Evolutionary conservation across 2,888 invertebrate genomes (phyloP).

Genomic region (Himalopsyche anomala): DNA sequence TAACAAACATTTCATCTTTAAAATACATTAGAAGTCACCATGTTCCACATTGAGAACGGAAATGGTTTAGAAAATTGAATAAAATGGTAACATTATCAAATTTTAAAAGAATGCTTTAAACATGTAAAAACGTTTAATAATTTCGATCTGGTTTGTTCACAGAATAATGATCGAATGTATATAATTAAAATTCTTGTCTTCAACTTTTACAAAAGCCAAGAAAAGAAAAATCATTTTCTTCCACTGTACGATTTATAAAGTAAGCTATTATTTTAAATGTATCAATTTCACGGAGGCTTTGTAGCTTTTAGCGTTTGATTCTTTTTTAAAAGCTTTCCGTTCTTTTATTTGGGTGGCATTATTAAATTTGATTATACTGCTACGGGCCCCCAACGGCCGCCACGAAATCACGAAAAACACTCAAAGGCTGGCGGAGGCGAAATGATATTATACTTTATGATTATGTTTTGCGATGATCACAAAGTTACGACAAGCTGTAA

Average conservation of each 20-base stretch:
- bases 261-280: slow-evolving; percentile 23
- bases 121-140: too few relatives aligned
- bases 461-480: not conserved
- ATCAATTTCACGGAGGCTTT: slow-evolving; percentile 24
- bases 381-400: not conserved
- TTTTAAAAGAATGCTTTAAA: too few relatives aligned
- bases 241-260: not conserved
- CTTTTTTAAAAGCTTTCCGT: slow-evolving; percentile 12
- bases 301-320: slow-evolving; percentile 22
- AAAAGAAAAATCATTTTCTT: too few relatives aligned
- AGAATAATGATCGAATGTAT: too few relatives aligned
- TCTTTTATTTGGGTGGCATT: slow-evolving; percentile 21
- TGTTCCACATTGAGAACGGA: too few relatives aligned
- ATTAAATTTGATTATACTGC: slow-evolving; percentile 4
- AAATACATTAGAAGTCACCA: too few relatives aligned
- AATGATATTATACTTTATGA: slow-evolving; percentile 7
- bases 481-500: not conserved
- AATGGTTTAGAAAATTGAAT: too few relatives aligned
- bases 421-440: not conserved
- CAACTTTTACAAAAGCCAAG: too few relatives aligned
- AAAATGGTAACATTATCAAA: too few relatives aligned
- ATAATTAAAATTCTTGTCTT: too few relatives aligned
- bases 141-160: too few relatives aligned
- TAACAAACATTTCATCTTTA: too few relatives aligned
- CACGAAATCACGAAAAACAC: slow-evolving; percentile 7